These are phyloP conservation scores for Mallateleia sp. DNA, from an alignment of 2,888 invertebrate species.

Conservation along the genomic window DNA sequence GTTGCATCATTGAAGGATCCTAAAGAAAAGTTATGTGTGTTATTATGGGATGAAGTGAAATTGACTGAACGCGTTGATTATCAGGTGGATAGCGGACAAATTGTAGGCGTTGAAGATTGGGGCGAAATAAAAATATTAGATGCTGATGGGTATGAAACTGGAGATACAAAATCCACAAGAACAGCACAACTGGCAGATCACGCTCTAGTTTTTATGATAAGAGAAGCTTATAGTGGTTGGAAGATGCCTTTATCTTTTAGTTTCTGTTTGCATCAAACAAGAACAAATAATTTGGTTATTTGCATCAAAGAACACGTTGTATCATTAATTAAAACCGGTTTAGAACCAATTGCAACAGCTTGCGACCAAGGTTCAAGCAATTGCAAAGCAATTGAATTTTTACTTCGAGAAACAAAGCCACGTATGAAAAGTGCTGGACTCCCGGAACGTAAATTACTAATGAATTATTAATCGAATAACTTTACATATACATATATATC, in stretches of 20 bases:
- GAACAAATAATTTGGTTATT: not conserved
- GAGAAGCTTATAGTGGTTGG: not conserved
- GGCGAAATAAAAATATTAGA: not conserved
- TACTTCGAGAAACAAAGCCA: not conserved
- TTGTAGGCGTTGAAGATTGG: constrained; percentile 25
- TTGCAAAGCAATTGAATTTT: constrained; percentile 7
- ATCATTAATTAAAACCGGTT: not conserved
- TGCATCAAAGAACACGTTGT: constrained; percentile 17
- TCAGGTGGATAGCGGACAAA: not conserved
- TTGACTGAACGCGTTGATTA: not conserved
- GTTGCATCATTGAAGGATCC: not conserved
- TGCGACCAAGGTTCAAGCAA: constrained; percentile 20
- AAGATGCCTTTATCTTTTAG: constrained; percentile 22
- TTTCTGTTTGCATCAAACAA: constrained; percentile 5
- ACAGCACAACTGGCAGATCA: constrained; percentile 15
- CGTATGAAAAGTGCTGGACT: not conserved
- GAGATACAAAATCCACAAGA: not conserved
- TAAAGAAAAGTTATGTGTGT: not conserved
- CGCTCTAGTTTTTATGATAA: constrained; percentile 30
- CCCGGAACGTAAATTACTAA: not conserved
- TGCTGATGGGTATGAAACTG: not conserved
- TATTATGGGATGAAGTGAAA: constrained; percentile 20
- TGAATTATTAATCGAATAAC: no score
- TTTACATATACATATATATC: no score
- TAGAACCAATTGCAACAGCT: not conserved